Percentiles rank a stretch among this genome's conserved stretches.
These are phyloP conservation scores for Synergus itoensis DNA, from an alignment of 2,888 invertebrate species.

Conservation along the genomic window DNA sequence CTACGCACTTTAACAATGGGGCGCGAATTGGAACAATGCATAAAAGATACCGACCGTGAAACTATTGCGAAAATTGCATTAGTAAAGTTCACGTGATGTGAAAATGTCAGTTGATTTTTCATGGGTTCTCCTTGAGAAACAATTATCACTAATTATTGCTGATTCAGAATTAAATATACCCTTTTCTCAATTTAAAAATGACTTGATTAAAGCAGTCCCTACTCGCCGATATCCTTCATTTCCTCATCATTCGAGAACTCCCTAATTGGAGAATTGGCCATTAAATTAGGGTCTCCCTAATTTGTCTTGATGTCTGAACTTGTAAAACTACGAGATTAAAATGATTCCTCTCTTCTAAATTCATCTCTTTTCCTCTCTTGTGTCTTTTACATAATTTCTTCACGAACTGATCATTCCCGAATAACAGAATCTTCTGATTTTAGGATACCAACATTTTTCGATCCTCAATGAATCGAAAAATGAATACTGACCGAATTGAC, in stretches of 20 bases:
- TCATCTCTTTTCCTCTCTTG: no score
- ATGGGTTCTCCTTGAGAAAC: not conserved
- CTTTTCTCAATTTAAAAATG: not conserved
- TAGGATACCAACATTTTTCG: no score
- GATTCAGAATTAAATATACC: not conserved
- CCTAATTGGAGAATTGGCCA: not conserved
- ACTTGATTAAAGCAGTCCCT: not conserved
- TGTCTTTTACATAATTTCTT: no score
- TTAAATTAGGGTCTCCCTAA: not conserved
- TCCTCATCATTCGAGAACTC: not conserved
- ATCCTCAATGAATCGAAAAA: no score
- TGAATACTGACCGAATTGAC: no score
- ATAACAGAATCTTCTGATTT: no score
- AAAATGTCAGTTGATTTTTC: not conserved
- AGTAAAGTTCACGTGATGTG: not conserved
- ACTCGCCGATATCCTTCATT: not conserved
- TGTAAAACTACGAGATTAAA: not conserved
- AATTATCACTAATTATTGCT: not conserved
- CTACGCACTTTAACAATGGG: slow-evolving; percentile 11
- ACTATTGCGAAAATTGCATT: not conserved
- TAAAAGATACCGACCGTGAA: slow-evolving; percentile 1
- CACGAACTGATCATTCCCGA: no score
- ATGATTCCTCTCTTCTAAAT: no score
- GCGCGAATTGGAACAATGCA: not conserved
- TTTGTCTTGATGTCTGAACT: not conserved